phyloP scores from a whole-genome alignment of 2,797 vertebrate genomes.

The Etheostoma perlongum region DNA sequence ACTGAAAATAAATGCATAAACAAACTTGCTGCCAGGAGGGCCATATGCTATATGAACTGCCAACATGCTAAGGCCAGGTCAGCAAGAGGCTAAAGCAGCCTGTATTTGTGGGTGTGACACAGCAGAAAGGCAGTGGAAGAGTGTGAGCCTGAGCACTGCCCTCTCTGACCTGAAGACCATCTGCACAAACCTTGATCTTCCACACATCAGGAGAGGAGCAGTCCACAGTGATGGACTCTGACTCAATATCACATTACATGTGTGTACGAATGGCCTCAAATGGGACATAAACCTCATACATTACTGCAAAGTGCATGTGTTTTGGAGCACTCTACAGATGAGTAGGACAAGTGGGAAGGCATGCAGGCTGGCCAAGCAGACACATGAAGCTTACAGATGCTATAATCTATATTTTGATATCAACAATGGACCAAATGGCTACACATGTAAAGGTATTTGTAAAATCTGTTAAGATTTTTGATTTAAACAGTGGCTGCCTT shows the following conservation, averaged over 20 bases:
- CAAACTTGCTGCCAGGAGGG: neutral
- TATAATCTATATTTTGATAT: too few species aligned
- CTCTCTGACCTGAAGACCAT: constrained; percentile 57
- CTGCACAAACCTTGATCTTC: constrained; percentile 52
- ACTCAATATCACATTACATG: constrained; percentile 6
- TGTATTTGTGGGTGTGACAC: constrained; percentile 84
- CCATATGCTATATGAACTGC: constrained; percentile 29
- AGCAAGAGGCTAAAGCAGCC: constrained; percentile 57
- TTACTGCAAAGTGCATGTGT: neutral
- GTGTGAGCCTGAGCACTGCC: constrained; percentile 50
- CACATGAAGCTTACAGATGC: too few species aligned
- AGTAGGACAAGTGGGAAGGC: neutral
- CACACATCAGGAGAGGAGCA: constrained; percentile 22
- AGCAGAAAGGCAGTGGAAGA: constrained; percentile 79
- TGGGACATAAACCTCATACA: neutral
- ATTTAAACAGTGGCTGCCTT: constrained; percentile 4
- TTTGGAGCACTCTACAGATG: neutral
- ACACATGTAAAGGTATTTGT: too few species aligned
- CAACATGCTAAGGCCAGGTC: constrained; percentile 63
- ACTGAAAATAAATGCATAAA: constrained; percentile 4
- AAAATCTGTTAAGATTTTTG: neutral
- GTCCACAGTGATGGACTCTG: neutral
- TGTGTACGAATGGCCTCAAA: neutral
- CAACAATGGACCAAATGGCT: too few species aligned
- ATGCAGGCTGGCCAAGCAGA: neutral